Conservation (phyloP, 2,113 vertebrate genomes). For the Mus pahari region DNA sequence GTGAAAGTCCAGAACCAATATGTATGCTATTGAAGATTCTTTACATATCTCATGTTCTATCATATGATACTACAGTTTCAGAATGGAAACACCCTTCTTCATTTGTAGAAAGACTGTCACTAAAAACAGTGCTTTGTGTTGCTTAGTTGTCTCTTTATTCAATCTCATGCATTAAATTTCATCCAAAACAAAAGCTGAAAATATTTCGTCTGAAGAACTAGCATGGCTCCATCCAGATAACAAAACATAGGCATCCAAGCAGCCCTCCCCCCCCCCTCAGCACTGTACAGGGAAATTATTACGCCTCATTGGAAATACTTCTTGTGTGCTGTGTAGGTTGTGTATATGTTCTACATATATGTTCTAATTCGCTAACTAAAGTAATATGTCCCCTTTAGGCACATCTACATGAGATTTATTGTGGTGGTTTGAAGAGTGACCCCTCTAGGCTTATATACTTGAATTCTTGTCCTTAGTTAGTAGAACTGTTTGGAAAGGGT, state of each 20-base stretch:
- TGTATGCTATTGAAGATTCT: neutral
- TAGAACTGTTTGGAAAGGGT: neutral
- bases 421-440: neutral
- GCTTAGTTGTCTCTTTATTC: constrained; percentile 6
- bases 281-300: neutral
- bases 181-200: constrained; percentile 44
- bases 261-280: neutral
- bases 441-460: neutral
- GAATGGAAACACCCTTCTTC: neutral
- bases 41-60: constrained; percentile 28
- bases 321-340: neutral
- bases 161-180: constrained; percentile 9
- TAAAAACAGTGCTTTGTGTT: neutral
- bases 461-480: neutral
- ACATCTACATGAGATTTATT: neutral
- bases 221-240: neutral
- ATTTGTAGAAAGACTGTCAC: constrained; percentile 21
- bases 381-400: neutral
- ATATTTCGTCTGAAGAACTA: neutral
- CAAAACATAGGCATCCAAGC: neutral
- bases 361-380: neutral
- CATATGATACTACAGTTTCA: constrained; percentile 64
- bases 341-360: neutral
- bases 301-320: neutral
- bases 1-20: neutral